These are phyloP conservation scores for Sparus aurata DNA, from an alignment of 2,797 vertebrate genomes.

Conservation along the genomic window DNA sequence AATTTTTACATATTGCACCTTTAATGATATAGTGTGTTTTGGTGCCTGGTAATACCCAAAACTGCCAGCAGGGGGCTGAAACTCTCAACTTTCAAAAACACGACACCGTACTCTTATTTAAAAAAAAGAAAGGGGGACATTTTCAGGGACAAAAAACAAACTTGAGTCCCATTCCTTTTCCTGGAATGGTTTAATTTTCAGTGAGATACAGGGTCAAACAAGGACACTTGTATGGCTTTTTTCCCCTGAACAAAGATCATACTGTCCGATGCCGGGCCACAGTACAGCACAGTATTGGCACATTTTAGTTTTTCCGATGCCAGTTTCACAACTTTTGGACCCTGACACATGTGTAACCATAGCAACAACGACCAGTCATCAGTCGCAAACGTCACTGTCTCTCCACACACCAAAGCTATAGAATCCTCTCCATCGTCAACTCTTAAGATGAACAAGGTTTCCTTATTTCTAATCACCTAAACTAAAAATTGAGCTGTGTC, in stretches of 20 bases:
- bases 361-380: conserved; percentile 7
- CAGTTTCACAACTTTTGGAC: conserved; percentile 7
- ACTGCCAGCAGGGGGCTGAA: not conserved
- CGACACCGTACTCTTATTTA: not conserved
- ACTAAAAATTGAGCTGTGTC: not conserved
- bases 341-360: conserved; percentile 3
- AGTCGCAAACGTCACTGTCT: conserved; percentile 20
- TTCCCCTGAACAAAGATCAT: conserved; percentile 33
- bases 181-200: conserved; percentile 23
- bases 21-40: not conserved
- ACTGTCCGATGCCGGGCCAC: conserved; percentile 25
- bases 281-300: not conserved
- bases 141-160: conserved; percentile 19
- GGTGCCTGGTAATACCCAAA: not conserved
- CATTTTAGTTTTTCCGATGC: conserved; percentile 11
- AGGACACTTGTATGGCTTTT: conserved; percentile 23
- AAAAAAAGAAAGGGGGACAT: conserved; percentile 11
- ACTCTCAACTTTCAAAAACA: not conserved
- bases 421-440: not conserved
- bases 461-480: not conserved
- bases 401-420: not conserved
- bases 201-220: conserved; percentile 3
- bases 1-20: no score
- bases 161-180: not conserved
- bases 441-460: not conserved